Evolutionary conservation across 2,888 invertebrate species (phyloP).

Genomic region (Cerastis rubricosa): DNA sequence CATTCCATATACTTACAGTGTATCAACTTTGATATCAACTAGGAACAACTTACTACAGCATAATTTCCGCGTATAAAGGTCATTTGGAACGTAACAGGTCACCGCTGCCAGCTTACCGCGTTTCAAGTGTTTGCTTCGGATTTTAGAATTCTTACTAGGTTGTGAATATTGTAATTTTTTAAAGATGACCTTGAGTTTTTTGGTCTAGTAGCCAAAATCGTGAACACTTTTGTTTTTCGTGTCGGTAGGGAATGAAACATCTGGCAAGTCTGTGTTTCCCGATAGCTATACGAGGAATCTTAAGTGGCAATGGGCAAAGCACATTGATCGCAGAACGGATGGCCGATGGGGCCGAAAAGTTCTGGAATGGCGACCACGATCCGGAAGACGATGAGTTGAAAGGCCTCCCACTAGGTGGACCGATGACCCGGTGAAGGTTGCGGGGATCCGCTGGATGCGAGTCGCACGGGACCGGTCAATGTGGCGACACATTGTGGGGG

Average conservation of each 20-base stretch:
- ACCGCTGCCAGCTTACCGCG: background rate
- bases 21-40: background rate
- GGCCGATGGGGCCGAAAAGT: too few species aligned
- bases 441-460: too few species aligned
- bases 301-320: too few species aligned
- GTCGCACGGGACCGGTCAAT: too few species aligned
- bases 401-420: too few species aligned
- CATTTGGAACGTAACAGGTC: constrained; percentile 44
- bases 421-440: too few species aligned
- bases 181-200: background rate
- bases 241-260: background rate
- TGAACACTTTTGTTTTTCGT: background rate
- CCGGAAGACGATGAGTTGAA: too few species aligned
- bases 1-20: background rate
- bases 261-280: background rate
- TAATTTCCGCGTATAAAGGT: constrained; percentile 54
- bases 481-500: too few species aligned
- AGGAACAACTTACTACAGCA: constrained; percentile 22
- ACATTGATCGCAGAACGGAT: too few species aligned
- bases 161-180: background rate
- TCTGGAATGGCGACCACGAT: too few species aligned
- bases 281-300: background rate
- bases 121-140: background rate
- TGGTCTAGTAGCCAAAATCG: background rate
- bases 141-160: background rate